Conservation (phyloP, 2,113 vertebrate genomes). For the Zosterops pallidus region DNA sequence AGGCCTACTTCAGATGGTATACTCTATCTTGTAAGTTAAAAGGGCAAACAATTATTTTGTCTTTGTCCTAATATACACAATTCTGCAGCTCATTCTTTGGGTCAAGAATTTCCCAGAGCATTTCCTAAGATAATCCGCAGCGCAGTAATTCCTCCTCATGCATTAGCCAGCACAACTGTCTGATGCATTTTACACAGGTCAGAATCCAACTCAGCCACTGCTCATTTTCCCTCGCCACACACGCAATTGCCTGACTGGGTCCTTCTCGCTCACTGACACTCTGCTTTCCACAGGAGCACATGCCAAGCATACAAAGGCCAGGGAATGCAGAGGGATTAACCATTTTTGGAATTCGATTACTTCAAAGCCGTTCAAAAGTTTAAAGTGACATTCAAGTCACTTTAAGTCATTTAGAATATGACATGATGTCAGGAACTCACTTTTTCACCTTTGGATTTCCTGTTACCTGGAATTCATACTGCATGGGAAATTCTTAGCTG, state of each 20-base stretch:
- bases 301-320: not conserved
- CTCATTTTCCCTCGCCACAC: not conserved
- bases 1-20: not conserved
- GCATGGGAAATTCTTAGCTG: not conserved
- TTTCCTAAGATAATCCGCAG: not conserved
- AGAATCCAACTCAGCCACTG: not conserved
- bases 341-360: not conserved
- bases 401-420: not conserved
- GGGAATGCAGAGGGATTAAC: slow-evolving; percentile 11
- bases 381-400: not conserved
- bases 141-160: not conserved
- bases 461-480: not conserved
- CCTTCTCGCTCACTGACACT: not conserved
- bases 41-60: not conserved
- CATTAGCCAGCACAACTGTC: not conserved
- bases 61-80: slow-evolving; percentile 6
- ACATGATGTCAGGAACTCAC: not conserved
- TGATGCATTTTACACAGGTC: not conserved
- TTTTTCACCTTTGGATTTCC: not conserved
- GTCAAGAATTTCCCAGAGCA: slow-evolving; percentile 35
- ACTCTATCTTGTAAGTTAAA: slow-evolving; percentile 37
- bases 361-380: not conserved
- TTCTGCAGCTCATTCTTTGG: slow-evolving; percentile 10
- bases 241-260: not conserved
- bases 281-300: slow-evolving; percentile 8